phyloP scores from a whole-genome alignment of 1,140 invertebrate genomes.

The Sogatella furcifera region DNA sequence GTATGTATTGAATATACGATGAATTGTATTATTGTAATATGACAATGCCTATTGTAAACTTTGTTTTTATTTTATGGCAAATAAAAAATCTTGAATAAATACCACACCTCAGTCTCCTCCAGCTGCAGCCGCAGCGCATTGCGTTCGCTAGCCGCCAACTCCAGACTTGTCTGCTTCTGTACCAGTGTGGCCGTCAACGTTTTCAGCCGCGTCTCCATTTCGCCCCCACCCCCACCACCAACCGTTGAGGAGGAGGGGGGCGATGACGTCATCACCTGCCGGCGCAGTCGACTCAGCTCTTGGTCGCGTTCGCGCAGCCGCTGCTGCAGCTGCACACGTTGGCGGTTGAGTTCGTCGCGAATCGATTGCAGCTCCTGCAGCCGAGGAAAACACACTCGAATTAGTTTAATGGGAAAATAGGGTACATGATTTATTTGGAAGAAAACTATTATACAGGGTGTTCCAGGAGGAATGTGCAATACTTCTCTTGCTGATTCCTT shows the following conservation, averaged over 20 bases:
- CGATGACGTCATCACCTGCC: slow-evolving; percentile 37
- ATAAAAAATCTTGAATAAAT: too few species aligned
- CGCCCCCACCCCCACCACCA: slow-evolving; percentile 36
- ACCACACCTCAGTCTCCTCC: slow-evolving; percentile 58
- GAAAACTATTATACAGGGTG: too few species aligned
- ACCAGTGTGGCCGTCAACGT: slow-evolving; percentile 43
- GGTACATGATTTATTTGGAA: too few species aligned
- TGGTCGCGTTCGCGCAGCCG: slow-evolving; percentile 45
- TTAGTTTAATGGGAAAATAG: too few species aligned
- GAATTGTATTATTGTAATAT: too few species aligned
- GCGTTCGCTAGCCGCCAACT: slow-evolving; percentile 63
- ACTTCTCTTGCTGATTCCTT: too few species aligned
- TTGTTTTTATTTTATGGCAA: too few species aligned
- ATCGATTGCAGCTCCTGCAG: slow-evolving; percentile 46
- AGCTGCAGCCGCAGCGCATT: slow-evolving; percentile 67
- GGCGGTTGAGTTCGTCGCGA: slow-evolving; percentile 45
- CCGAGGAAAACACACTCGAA: too few species aligned
- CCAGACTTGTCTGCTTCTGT: slow-evolving; percentile 65
- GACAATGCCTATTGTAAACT: too few species aligned
- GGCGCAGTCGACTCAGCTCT: slow-evolving; percentile 48
- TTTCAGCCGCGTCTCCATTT: slow-evolving; percentile 22
- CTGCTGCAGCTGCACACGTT: slow-evolving; percentile 38
- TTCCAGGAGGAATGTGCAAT: too few species aligned
- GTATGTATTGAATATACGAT: too few species aligned
- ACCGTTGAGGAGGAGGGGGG: slow-evolving; percentile 31